phyloP scores from a whole-genome alignment of 2,888 invertebrate genomes.

The Mimas tiliae region DNA sequence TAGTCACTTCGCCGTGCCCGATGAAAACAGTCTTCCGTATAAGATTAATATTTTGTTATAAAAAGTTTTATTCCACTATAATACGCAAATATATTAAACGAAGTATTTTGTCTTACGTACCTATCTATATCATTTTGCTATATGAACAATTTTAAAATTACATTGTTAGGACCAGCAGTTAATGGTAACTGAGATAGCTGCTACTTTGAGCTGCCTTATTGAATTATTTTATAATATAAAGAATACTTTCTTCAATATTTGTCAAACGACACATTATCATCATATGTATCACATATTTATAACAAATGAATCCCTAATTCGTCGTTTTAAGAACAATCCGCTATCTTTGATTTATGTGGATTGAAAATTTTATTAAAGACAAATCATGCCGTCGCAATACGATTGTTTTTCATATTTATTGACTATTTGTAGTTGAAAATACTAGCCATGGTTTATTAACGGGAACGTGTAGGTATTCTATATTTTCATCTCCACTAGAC shows the following conservation, averaged over 20 bases:
- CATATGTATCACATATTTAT: constrained; percentile 4
- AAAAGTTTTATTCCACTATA: constrained; percentile 33
- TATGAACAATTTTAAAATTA: constrained; percentile 14
- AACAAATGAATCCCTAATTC: neutral
- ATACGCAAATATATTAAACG: constrained; percentile 37
- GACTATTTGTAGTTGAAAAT: no score
- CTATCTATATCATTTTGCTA: constrained; percentile 23
- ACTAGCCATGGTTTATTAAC: no score
- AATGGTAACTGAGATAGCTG: constrained; percentile 16
- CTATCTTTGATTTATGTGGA: neutral
- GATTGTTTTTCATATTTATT: neutral
- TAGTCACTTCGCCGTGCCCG: no score
- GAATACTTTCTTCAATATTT: constrained; percentile 6
- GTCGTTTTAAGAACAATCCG: neutral
- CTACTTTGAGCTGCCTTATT: constrained; percentile 11
- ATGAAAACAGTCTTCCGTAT: no score
- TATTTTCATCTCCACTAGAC: no score
- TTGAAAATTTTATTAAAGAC: neutral
- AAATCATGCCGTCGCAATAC: neutral
- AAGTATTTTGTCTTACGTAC: constrained; percentile 65
- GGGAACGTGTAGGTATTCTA: no score
- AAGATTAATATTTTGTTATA: neutral
- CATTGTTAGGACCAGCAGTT: constrained; percentile 29
- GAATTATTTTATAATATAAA: neutral
- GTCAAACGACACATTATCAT: neutral